These are phyloP conservation scores for Netelia melanura DNA, from an alignment of 2,888 invertebrate species.

Conservation along the genomic window DNA sequence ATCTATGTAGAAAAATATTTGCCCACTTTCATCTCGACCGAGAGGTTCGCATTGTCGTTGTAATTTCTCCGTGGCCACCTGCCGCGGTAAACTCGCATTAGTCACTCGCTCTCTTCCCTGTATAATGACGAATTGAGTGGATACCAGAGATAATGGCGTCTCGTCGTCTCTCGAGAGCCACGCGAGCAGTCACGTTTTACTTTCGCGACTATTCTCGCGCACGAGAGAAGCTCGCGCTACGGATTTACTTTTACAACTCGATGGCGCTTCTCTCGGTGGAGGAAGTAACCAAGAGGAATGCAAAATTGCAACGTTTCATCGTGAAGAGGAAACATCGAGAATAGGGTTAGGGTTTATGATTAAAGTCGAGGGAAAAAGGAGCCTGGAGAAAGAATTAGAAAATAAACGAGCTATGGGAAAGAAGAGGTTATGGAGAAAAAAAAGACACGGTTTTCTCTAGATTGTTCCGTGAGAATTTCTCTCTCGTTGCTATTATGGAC, in stretches of 20 bases:
- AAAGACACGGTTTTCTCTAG: slow-evolving; percentile 24
- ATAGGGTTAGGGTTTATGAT: slow-evolving; percentile 28
- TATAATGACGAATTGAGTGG: slow-evolving; percentile 68
- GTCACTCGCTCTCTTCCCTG: slow-evolving; percentile 59
- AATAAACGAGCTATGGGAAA: slow-evolving; percentile 6
- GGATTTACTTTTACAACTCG: slow-evolving; percentile 45
- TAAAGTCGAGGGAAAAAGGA: slow-evolving; percentile 28
- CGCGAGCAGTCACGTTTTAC: slow-evolving; percentile 62
- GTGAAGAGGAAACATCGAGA: slow-evolving; percentile 3
- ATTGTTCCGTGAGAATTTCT: slow-evolving; percentile 12
- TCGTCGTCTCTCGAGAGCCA: slow-evolving; percentile 21
- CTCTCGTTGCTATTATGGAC: neutral
- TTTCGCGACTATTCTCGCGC: slow-evolving; percentile 59
- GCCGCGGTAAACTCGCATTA: slow-evolving; percentile 50
- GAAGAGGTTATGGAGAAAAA: slow-evolving; percentile 3
- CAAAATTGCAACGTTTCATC: slow-evolving; percentile 55
- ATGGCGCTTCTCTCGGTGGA: slow-evolving; percentile 26
- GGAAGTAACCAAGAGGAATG: slow-evolving; percentile 60
- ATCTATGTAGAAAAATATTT: slow-evolving; percentile 25
- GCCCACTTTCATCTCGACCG: slow-evolving; percentile 63
- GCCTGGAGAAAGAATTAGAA: slow-evolving; percentile 25
- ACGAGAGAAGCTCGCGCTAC: slow-evolving; percentile 19
- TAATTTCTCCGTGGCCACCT: slow-evolving; percentile 64
- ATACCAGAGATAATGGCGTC: slow-evolving; percentile 62
- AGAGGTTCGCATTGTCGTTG: slow-evolving; percentile 38